Percentiles rank a stretch among this genome's conserved stretches.
Conservation (phyloP, 2,888 invertebrate genomes). For the Spilosoma lubricipeda region DNA sequence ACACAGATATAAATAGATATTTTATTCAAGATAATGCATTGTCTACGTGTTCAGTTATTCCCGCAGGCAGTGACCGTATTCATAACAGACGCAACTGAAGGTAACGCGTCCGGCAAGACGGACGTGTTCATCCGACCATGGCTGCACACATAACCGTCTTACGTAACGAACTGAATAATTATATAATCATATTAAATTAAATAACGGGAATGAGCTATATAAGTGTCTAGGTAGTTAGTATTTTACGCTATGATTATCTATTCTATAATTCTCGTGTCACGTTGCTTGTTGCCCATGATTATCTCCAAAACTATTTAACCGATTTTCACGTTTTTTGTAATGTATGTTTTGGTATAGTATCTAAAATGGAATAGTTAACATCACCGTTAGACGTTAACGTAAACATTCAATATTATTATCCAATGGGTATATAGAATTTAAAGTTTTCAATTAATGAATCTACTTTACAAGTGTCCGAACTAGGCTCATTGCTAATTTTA, state of each 20-base stretch:
- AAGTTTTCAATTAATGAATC: neutral
- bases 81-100: conserved; percentile 17
- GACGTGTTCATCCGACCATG: conserved; percentile 54
- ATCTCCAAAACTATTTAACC: no score
- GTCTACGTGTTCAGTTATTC: neutral
- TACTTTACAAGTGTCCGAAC: neutral
- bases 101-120: conserved; percentile 29
- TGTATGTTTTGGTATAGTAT: no score
- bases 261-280: no score
- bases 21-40: neutral
- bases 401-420: no score
- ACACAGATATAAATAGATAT: neutral
- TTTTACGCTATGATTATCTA: neutral
- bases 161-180: conserved; percentile 20
- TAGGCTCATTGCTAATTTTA: no score
- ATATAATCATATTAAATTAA: neutral
- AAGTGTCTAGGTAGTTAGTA: neutral
- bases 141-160: conserved; percentile 55
- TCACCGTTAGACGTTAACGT: no score
- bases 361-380: no score
- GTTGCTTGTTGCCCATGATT: no score
- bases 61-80: conserved; percentile 2
- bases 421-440: no score
- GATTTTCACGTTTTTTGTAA: no score
- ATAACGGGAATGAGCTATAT: neutral